Conservation (phyloP, 2,888 invertebrate genomes). For the Lacanobia wlatinum region DNA sequence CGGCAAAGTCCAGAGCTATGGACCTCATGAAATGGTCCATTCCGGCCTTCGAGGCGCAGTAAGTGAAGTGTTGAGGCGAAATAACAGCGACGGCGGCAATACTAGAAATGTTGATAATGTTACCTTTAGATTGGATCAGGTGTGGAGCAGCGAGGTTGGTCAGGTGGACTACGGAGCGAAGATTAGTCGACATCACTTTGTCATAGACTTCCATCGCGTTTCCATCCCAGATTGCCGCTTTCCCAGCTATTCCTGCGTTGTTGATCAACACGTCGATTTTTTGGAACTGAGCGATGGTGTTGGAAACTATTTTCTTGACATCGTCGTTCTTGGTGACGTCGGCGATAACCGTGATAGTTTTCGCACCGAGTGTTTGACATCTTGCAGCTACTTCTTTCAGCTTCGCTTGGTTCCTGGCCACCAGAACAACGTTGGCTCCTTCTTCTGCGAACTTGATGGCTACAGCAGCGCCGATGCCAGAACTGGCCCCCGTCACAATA, state of each 20-base stretch:
- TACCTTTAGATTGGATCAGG: constrained; percentile 69
- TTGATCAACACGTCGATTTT: constrained; percentile 70
- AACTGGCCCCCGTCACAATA: constrained; percentile 65
- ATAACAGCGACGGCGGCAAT: constrained; percentile 50
- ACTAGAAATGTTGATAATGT: constrained; percentile 73
- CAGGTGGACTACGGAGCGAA: constrained; percentile 64
- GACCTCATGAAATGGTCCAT: constrained; percentile 97
- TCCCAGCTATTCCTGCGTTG: constrained; percentile 66
- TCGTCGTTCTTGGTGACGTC: constrained; percentile 69
- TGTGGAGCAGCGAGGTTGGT: constrained; percentile 68
- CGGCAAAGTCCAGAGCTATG: constrained; percentile 94
- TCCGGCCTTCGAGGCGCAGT: constrained; percentile 69
- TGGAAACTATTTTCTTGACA: constrained; percentile 58
- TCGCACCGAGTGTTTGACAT: constrained; percentile 38
- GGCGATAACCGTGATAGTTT: constrained; percentile 60
- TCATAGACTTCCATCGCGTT: constrained; percentile 66
- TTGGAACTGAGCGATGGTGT: constrained; percentile 60
- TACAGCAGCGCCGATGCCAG: constrained; percentile 66
- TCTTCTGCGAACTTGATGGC: constrained; percentile 60
- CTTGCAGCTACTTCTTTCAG: constrained; percentile 51
- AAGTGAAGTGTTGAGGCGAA: constrained; percentile 51
- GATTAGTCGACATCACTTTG: constrained; percentile 66
- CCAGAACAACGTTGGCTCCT: constrained; percentile 58
- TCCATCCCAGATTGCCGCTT: constrained; percentile 54
- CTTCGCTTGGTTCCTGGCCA: constrained; percentile 62